Evolutionary conservation across 2,797 vertebrate genomes (phyloP), one percentile per base, ranked within the genome.

Genomic region (Scolopax rusticola): DNA sequence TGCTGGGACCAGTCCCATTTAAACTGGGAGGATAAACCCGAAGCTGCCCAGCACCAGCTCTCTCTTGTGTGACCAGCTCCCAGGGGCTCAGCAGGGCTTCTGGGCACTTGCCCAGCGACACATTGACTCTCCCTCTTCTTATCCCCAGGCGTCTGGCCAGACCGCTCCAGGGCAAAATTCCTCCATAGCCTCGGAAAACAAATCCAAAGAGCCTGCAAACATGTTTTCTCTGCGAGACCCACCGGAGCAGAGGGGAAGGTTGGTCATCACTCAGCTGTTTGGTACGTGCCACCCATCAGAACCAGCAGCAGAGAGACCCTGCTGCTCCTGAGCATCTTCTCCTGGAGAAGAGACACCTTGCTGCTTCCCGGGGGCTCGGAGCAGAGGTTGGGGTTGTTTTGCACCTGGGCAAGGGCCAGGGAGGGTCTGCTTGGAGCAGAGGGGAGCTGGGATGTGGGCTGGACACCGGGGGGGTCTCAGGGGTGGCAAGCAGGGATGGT

Each of bases 381-480:
- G 65, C 4, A 0, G 14, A 60, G 36, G 11, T 16, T 41, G 68
- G 50, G 30, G 15, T 24, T 40, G 57, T 24, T 51, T 27, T 0
- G 0, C 16, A 40, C 57, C n/a, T 0, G 2, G 47, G 53, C 0
- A 3, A 20, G 40, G 67, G 70, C 23, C 36, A 23, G 45, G 33
- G 19, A 47, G 69, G 60, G 32, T 60, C 33, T 71, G 64, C 53
- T 67, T 1, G 3, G 59, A 85, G 53, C 63, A 65, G 33, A 64
- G 30, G 57, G 51, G 25, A 63, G 21, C 36, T 0, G 8, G 25
- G 18, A 12, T 28, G 30, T 1, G 0, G 25, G 25, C 56, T 80
- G 56, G 28, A 38, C 8, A 12, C 56, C 2, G 2, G 2, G 0
- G 2, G 25, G 30, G 38, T 5, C 53, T 48, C 2, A 1, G 28